phyloP scores from a whole-genome alignment of 2,888 invertebrate genomes.

The Himalopsyche kuldschensis region DNA sequence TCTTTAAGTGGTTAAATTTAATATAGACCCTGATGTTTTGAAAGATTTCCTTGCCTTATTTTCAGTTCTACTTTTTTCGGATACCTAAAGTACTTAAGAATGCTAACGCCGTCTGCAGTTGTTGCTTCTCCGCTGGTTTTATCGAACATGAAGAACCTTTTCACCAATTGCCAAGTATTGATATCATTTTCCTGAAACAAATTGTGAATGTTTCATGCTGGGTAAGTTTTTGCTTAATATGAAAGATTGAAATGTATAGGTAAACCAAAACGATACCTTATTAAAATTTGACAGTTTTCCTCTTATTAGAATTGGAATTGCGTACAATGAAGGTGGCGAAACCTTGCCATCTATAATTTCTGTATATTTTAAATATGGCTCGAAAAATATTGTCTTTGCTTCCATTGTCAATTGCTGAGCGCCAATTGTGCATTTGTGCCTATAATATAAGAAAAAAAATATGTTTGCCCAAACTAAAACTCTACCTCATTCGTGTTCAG shows the following conservation, averaged over 20 bases:
- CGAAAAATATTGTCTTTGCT: constrained; percentile 53
- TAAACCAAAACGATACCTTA: constrained; percentile 39
- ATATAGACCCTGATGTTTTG: too few relatives aligned
- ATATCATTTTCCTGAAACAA: constrained; percentile 52
- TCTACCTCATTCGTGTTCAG: not conserved
- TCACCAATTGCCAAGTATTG: constrained; percentile 65
- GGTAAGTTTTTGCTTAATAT: too few relatives aligned
- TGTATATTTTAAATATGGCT: constrained; percentile 57
- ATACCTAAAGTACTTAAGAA: constrained; percentile 34
- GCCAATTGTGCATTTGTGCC: constrained; percentile 41
- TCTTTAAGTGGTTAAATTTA: too few relatives aligned
- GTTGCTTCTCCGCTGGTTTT: constrained; percentile 51
- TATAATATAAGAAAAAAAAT: not conserved
- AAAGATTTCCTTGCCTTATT: constrained; percentile 36
- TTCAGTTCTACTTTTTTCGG: constrained; percentile 27
- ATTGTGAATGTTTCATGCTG: not conserved
- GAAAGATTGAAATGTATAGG: too few relatives aligned
- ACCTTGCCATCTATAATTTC: constrained; percentile 43
- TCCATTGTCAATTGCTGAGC: constrained; percentile 47
- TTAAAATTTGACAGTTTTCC: constrained; percentile 51
- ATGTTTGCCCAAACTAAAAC: not conserved
- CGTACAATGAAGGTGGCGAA: constrained; percentile 48
- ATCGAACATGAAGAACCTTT: constrained; percentile 71
- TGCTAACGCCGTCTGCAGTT: constrained; percentile 3
- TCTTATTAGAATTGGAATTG: constrained; percentile 59